Base-by-base conservation (phyloP, 2,888 invertebrate genomes). In the Agonum fuliginosum region DNA sequence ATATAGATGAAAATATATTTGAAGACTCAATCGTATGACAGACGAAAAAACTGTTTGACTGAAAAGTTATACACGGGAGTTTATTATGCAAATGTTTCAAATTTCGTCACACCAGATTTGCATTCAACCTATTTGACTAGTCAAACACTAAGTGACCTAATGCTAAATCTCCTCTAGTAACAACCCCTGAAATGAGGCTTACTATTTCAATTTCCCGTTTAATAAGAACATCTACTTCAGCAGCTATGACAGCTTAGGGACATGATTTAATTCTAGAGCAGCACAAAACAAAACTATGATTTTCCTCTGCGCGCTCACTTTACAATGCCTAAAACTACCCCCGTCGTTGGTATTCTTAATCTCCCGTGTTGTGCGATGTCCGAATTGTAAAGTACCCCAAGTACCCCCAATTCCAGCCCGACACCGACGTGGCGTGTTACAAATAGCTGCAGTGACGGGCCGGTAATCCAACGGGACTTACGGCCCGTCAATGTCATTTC, bases 401-500 rank as follows among this genome's bases (percentile, higher is more conserved):
- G 24, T 62, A 43, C 43, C 62, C 46, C 65, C 71, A 71, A 71
- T 62, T 74, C 65, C 46, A 51, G 74, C 41, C 27, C 54, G 54
- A 24, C 37, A 41, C 46, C 73, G 58, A 73, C 73, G 73, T 54
- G 41, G 17, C 62, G 74, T 74, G 65, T 74, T 74, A 74, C 74
- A 74, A 74, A 74, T 74, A 74, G 74, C 74, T 24, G 17, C 70
- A 70, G 27, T 70, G 70, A 70, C 70, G 70, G 14, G 70, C 46
- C 34, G 5, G 74, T 75, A 75, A 75, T 75, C 75, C 75, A 65
- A 37, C 48, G 43, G 73, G 75, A 75, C 67, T 75, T 75, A 75
- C 51, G 75, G 37, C 67, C 46, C 75, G 75, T 75, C 75, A 75
- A 67, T 75, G 75, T 74, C 74, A 74, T 74, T 74, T 74, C 74